Evolutionary conservation across 1,140 invertebrate genomes (phyloP), one percentile per base, ranked within the genome.

Genomic region (Lucilia sericata): DNA sequence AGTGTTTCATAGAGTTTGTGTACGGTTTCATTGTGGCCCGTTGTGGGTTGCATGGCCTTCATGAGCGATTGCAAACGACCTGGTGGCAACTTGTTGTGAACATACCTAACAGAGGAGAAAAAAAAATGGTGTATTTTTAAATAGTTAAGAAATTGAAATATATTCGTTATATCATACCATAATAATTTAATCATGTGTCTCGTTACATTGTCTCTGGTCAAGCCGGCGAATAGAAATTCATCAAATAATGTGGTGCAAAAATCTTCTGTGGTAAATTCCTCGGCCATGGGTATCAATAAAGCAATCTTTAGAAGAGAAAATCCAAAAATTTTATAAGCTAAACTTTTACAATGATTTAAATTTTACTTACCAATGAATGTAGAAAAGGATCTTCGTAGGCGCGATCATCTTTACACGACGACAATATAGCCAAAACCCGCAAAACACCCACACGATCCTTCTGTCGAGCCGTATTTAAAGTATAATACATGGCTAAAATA

Each of bases 161-260:
- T 4, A 36, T 36, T 85, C n/a, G n/a, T 97, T 4, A 36, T 4
- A 36, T 36, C 95, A 88, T 97, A 97, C 96, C 96, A 98, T 8
- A 99, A 91, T 70, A 99, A 92, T 91, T 98, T 97, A 49, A 99
- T 91, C 86, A 99, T 93, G 92, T 99, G 98, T 65, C 97, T 93
- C n/a, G 96, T 96, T 0, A 99, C 97, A 93, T 98, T 98, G 89
- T 99, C 97, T 84, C 95, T 94, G 8, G 94, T 94, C 51, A 98
- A 93, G 0, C 96, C 96, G 74, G 97, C 96, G 91, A 98, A 96
- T 86, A 99, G 97, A 89, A 99, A 99, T 91, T 99, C 98, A 92
- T 99, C 98, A 93, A 99, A 99, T 19, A 99, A 94, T 0, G 97
- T 96, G 1, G 97, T 98, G 92, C 97, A 99, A 88, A 99, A 99